Percentiles rank a stretch among this genome's conserved stretches.
phyloP scores from a whole-genome alignment of 2,797 vertebrate species.

The Mus caroli region DNA sequence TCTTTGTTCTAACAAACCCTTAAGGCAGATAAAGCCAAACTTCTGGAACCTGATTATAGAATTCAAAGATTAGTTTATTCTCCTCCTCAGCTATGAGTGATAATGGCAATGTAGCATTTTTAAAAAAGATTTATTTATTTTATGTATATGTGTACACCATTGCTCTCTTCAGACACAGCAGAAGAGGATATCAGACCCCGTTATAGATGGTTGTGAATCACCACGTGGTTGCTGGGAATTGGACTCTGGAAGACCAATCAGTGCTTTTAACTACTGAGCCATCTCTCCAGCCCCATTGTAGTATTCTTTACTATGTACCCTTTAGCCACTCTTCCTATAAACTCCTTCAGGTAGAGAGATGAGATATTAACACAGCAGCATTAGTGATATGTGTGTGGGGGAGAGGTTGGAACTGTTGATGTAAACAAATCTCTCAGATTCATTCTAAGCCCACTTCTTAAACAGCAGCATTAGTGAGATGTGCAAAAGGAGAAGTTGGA shows the following conservation, averaged over 20 bases:
- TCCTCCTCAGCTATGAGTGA: neutral
- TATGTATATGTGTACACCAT: too few relatives aligned
- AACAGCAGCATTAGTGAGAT: neutral
- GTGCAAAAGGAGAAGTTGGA: neutral
- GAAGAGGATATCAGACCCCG: too few relatives aligned
- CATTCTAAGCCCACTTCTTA: neutral
- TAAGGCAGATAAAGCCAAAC: conserved; percentile 69
- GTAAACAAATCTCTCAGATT: conserved; percentile 29
- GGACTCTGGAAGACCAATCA: too few relatives aligned
- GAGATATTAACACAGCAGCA: neutral
- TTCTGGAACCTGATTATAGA: conserved; percentile 68
- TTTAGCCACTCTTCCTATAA: neutral
- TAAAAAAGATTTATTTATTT: too few relatives aligned
- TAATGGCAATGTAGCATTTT: too few relatives aligned
- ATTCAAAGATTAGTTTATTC: conserved; percentile 62
- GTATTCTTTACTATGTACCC: neutral
- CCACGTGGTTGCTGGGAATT: too few relatives aligned
- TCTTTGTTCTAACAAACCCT: conserved; percentile 64
- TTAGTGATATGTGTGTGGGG: neutral
- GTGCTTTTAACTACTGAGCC: too few relatives aligned
- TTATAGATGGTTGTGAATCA: too few relatives aligned
- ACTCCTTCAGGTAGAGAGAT: neutral
- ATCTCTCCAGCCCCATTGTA: too few relatives aligned
- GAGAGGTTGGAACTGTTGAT: neutral
- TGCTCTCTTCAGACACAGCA: too few relatives aligned